Evolutionary conservation across 2,113 vertebrate genomes (phyloP).

Genomic region (Thalassoma bifasciatum): DNA sequence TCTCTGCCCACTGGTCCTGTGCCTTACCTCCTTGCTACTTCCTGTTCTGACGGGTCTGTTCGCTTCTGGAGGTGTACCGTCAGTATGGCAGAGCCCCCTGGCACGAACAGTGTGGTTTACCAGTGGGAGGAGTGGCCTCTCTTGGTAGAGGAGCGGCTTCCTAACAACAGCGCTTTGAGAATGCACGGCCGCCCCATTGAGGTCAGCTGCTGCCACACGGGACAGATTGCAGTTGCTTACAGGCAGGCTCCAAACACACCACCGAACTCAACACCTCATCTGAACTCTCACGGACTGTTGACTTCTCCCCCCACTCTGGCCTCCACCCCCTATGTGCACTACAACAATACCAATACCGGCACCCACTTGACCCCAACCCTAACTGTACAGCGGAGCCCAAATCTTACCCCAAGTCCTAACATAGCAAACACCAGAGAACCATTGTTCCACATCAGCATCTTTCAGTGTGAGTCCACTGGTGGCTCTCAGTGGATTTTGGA

Average conservation of each 20-base stretch:
- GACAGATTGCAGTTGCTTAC: conserved; percentile 93
- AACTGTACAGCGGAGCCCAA: conserved; percentile 38
- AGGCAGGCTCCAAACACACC: conserved; percentile 74
- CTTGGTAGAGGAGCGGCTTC: conserved; percentile 89
- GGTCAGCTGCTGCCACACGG: conserved; percentile 95
- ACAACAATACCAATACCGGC: conserved; percentile 19
- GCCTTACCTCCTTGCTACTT: conserved; percentile 95
- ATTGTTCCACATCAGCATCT: conserved; percentile 89
- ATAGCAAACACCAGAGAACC: conserved; percentile 75
- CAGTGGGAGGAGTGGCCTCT: conserved; percentile 98
- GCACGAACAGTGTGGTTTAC: conserved; percentile 74
- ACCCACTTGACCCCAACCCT: conserved; percentile 36
- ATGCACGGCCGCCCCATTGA: conserved; percentile 89
- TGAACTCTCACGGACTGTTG: conserved; percentile 38
- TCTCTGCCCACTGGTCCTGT: conserved; percentile 92
- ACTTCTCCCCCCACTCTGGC: conserved; percentile 56
- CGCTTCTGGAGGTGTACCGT: conserved; percentile 93
- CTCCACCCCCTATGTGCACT: conserved; percentile 61
- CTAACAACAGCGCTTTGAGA: conserved; percentile 86
- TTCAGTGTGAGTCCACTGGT: conserved; percentile 97
- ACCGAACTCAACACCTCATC: conserved; percentile 64
- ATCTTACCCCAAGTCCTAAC: conserved; percentile 36
- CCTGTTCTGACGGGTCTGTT: conserved; percentile 95
- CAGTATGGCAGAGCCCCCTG: conserved; percentile 59
- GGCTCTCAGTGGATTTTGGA: conserved; percentile 96